Base-by-base conservation (phyloP, 2,113 vertebrate species). In the Cebidichthys violaceus region DNA sequence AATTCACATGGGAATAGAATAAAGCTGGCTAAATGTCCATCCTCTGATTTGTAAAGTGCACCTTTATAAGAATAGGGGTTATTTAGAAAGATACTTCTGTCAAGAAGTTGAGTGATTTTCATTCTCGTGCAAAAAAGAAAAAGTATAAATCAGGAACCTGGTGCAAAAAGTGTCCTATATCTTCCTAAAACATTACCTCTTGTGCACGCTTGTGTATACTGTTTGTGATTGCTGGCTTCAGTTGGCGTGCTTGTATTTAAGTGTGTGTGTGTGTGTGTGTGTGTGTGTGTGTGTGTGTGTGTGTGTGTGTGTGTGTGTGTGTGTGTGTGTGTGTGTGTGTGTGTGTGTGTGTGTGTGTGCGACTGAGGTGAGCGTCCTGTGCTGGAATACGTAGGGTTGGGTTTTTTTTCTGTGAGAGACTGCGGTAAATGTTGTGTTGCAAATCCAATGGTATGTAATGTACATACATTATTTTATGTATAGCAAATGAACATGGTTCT, bases 381-480 rank as follows among this genome's bases (percentile, higher is more conserved):
- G 79, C 74, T 70, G 79, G 76, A 88, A 74, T 33, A 81, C 39
- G 33, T 90, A 71, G 83, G 83, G 66, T 86, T 81, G 57, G 57
- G n/a, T 80, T 90, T 50, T 50, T 50, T 50, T 50, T 14, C 78
- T 18, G 86, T 90, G 73, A 84, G 90, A 77, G 89, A 83, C 75
- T 90, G 83, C 87, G 60, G 81, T 93, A 86, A 92, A 88, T 87
- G 86, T 89, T 72, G 83, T 91, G 80, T 90, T 89, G 77, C 79
- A 88, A 91, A 91, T 91, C 86, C 86, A 86, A 82, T 85, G 81
- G 85, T 79, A 82, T 93, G 86, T 92, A 87, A 70, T 94, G 92
- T 94, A 94, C 70, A 93, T 94, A 94, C 91, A 85, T 93, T 94
- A 94, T 95, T 95, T 95, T 93, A 90, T 95, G 92, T 94, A 94